These are phyloP conservation scores for Sebastes kiyomatsui DNA, from an alignment of 2,797 vertebrate species.

Conservation along the genomic window DNA sequence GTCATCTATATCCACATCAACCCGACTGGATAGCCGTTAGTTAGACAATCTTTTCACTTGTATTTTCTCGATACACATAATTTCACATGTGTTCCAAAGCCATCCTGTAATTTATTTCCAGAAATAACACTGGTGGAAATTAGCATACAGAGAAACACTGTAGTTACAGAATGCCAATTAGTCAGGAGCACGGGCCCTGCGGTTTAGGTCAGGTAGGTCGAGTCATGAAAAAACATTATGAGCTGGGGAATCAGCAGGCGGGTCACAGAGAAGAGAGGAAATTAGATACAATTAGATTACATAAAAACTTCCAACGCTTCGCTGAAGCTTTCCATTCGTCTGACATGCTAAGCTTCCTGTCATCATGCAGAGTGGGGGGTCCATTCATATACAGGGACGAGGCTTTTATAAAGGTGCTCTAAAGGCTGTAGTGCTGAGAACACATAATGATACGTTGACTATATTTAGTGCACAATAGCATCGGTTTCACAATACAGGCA, in stretches of 20 bases:
- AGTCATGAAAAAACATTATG: conserved; percentile 14
- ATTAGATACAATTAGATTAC: conserved; percentile 21
- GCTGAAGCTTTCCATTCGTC: not conserved
- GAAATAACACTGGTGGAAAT: conserved; percentile 10
- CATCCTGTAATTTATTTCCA: not conserved
- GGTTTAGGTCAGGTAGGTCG: conserved; percentile 22
- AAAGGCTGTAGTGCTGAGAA: not conserved
- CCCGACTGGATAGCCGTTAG: not conserved
- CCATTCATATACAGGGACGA: not conserved
- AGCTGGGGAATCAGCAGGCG: conserved; percentile 17
- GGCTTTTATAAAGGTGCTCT: not conserved
- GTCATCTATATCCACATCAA: not conserved
- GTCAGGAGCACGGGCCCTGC: not conserved
- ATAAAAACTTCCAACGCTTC: not conserved
- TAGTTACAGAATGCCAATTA: conserved; percentile 50
- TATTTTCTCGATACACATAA: not conserved
- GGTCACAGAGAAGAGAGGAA: not conserved
- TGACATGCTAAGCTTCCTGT: not conserved
- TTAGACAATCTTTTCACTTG: not conserved
- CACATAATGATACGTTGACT: not conserved
- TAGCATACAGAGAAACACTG: conserved; percentile 15
- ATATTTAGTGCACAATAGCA: not conserved
- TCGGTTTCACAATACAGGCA: not conserved
- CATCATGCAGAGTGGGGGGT: not conserved
- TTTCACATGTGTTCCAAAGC: not conserved